Base-by-base conservation (phyloP, 2,888 invertebrate species). In the Dysmachus trigonus region DNA sequence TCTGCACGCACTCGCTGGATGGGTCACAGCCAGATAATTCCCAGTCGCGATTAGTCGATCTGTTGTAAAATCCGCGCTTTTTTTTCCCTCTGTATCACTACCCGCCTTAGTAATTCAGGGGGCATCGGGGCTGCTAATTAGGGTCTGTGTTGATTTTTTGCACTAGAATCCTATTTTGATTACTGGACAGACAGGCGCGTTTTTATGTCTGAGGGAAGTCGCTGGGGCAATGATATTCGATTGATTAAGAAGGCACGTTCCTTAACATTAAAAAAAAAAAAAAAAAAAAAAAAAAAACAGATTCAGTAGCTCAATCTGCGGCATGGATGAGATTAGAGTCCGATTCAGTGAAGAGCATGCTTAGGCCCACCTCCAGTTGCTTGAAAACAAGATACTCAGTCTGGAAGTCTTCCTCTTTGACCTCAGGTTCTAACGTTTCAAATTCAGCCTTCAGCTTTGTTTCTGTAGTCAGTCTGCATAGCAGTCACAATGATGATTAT, bases 101-200 rank as follows among this genome's bases (percentile, higher is more conserved):
- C 15, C 15, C 30, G 30, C 27, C 8, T 41, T 47, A 77, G 27
- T 27, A 47, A 47, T 77, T 47, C 47, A 41, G 30, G 77, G 77
- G 77, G 22, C 77, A n/a, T 47, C 15, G 27, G 22, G 22, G 76
- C 1, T 6, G 27, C 22, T 41, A 62, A 62, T 62, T 30, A 47
- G 47, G 1, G 10, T 35, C 18, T 38, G 76, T 38, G 38, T 76
- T 35, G 76, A 77, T 77, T 77, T 77, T 77, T 77, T 77, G 77
- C 77, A 47, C 77, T n/a, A 77, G 30, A 62, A 77, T 77, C 30
- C 77, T 15, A 77, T 47, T 47, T 77, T 15, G 77, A 77, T 77
- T 47, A 22, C 62, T n/a, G 22, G 3, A 62, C 0, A n/a, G 47
- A 1, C 27, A 62, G 27, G 10, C 10, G 10, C n/a, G 10, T 62